These are phyloP conservation scores for Ateles fusciceps DNA, from an alignment of 2,797 vertebrate species.

Conservation along the genomic window DNA sequence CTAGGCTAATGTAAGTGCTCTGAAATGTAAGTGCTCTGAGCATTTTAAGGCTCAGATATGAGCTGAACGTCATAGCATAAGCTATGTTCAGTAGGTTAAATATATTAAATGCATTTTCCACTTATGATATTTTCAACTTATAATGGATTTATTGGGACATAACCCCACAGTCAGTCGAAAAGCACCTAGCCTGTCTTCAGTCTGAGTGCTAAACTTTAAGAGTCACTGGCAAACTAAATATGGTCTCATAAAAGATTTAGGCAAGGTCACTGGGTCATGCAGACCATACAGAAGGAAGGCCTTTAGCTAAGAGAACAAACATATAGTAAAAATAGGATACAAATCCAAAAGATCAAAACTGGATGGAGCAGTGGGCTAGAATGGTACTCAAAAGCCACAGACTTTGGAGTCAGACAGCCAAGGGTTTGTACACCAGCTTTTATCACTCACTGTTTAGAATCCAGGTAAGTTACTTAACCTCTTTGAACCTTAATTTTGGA, in stretches of 20 bases:
- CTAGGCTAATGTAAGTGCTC: neutral
- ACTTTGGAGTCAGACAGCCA: neutral
- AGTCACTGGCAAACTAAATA: neutral
- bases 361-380: neutral
- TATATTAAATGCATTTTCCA: neutral
- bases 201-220: neutral
- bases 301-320: constrained; percentile 13
- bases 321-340: neutral
- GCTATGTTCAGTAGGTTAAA: neutral
- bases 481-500: neutral
- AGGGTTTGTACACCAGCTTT: neutral
- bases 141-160: neutral
- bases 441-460: neutral
- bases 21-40: neutral
- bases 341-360: neutral
- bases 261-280: neutral
- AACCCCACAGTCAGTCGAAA: neutral
- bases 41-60: neutral
- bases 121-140: neutral
- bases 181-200: neutral
- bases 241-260: neutral
- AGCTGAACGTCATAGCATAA: neutral
- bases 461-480: neutral
- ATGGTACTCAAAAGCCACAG: neutral
- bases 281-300: neutral